Conservation (phyloP, 2,113 vertebrate genomes). For the Lates calcarifer region DNA sequence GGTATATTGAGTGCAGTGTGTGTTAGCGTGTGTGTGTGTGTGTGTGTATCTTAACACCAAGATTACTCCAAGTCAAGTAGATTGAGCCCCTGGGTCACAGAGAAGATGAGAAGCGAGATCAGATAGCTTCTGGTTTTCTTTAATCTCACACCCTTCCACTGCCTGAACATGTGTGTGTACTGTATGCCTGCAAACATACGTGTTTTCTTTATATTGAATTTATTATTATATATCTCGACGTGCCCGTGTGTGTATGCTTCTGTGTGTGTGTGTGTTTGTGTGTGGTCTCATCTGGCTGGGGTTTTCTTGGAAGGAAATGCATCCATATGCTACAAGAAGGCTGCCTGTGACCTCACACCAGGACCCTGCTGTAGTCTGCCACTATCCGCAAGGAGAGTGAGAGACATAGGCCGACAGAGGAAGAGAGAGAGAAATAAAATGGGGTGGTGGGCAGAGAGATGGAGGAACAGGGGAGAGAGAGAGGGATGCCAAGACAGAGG, state of each 20-base stretch:
- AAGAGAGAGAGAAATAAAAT: slow-evolving; percentile 44
- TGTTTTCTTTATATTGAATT: not conserved
- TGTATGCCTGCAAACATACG: not conserved
- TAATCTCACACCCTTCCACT: slow-evolving; percentile 68
- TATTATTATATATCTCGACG: not conserved
- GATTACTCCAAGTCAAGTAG: slow-evolving; percentile 76
- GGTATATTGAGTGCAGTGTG: slow-evolving; percentile 46
- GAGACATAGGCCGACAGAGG: slow-evolving; percentile 28
- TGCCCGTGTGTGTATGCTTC: slow-evolving; percentile 12
- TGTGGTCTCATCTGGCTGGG: slow-evolving; percentile 74
- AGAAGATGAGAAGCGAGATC: slow-evolving; percentile 73
- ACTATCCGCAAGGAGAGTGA: slow-evolving; percentile 59
- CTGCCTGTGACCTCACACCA: slow-evolving; percentile 76
- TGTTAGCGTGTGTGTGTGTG: slow-evolving; percentile 41
- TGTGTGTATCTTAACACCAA: slow-evolving; percentile 68
- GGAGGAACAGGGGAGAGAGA: slow-evolving; percentile 15
- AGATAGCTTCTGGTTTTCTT: slow-evolving; percentile 57
- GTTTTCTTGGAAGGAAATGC: slow-evolving; percentile 79
- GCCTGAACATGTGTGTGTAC: not conserved
- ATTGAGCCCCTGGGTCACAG: slow-evolving; percentile 66
- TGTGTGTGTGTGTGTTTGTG: slow-evolving; percentile 34
- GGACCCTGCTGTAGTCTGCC: slow-evolving; percentile 61
- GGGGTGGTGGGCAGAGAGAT: slow-evolving; percentile 42
- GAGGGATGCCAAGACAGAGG: slow-evolving; percentile 59
- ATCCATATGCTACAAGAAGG: slow-evolving; percentile 81